Evolutionary conservation across 2,797 vertebrate genomes (phyloP), one percentile per base, ranked within the genome.

Genomic region (Ibycter americanus): DNA sequence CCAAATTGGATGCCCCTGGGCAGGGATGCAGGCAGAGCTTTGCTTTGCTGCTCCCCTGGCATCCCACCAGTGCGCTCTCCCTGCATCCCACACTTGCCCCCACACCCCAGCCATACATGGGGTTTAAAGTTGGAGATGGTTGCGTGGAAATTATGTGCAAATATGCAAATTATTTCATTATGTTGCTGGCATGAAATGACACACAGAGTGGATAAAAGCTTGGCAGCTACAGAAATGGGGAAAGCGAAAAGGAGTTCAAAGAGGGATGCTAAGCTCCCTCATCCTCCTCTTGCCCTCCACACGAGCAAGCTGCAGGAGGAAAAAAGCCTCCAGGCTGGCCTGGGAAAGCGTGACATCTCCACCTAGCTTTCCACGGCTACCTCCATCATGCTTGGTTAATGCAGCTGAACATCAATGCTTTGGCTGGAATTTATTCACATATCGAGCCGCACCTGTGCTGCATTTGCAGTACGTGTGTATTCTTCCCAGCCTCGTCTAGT

Each of bases 81-180:
- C 31, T 79, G 44, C 58, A n/a, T 32, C 46, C 16, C 27, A 6
- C 0, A 0, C 61, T 72, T 15, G 8, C 27, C n/a, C 38, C 19
- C 15, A 6, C 16, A 29, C 9, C 17, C 11, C 54, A 71, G 36
- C 27, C 0, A 0, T 38, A 42, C 8, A 12, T 31, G n/a, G n/a
- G 12, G 34, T 89, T 87, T 34, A 49, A 44, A 58, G 79, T 10
- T 71, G 67, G 92, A 93, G 93, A 58, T 16, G 19, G 18, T 26
- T 71, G 56, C 3, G 1, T 78, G 71, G 73, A 96, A 94, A 95
- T 92, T 46, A 90, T 89, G 81, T 91, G 49, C 17, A 92, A 92
- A 89, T 67, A 77, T 68, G 61, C 56, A 90, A 87, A 96, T 95
- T 80, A 85, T 72, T 83, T 92, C 74, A 93, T 96, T 96, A 93